phyloP scores from a whole-genome alignment of 2,797 vertebrate genomes.

The Gorsachius magnificus region DNA sequence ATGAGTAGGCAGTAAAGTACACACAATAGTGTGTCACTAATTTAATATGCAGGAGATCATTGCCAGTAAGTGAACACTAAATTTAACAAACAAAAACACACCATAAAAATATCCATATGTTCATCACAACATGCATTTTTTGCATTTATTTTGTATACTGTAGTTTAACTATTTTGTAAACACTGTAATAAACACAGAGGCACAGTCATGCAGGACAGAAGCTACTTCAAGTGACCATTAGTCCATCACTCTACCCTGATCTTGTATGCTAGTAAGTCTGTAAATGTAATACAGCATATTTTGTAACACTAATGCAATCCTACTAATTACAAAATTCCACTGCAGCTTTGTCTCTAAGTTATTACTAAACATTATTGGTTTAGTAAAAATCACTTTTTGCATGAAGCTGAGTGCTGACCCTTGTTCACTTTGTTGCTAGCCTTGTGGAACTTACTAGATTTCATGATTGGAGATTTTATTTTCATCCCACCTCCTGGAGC shows the following conservation, averaged over 20 bases:
- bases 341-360: not conserved
- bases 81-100: not conserved
- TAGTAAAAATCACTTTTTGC: not conserved
- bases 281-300: not conserved
- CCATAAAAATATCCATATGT: not conserved
- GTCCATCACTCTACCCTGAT: not conserved
- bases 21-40: not conserved
- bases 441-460: not conserved
- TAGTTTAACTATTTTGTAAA: not conserved
- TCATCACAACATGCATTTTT: not conserved
- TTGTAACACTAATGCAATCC: slow-evolving; percentile 43
- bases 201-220: not conserved
- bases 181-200: not conserved
- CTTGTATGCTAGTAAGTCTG: not conserved
- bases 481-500: not conserved
- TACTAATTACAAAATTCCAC: slow-evolving; percentile 22
- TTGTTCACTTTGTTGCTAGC: not conserved
- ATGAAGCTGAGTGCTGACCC: not conserved
- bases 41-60: not conserved
- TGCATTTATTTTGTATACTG: not conserved
- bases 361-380: not conserved
- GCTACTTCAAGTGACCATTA: not conserved
- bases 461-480: not conserved
- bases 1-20: not conserved
- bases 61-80: not conserved